Conservation (phyloP, 2,888 invertebrate species). For the Tinea semifulvella region DNA sequence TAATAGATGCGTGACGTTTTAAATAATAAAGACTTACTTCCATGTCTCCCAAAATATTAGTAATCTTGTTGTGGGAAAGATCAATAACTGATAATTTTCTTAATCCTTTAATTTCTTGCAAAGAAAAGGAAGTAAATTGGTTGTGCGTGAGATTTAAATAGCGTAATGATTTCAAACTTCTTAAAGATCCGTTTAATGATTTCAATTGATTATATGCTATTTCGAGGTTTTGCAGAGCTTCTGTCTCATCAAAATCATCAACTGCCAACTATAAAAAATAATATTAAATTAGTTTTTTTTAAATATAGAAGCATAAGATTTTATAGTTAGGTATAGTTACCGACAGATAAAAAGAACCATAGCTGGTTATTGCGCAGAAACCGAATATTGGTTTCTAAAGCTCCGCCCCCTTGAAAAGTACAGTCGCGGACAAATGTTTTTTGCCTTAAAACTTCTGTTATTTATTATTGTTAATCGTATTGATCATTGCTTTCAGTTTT, state of each 20-base stretch:
- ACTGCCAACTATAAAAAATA: constrained; percentile 67
- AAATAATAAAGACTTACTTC: constrained; percentile 59
- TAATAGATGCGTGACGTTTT: too few species aligned
- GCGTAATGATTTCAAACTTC: constrained; percentile 72
- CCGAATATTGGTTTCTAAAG: too few species aligned
- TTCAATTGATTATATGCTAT: constrained; percentile 77
- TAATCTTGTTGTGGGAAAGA: constrained; percentile 79
- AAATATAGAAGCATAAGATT: too few species aligned
- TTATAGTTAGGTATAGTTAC: too few species aligned
- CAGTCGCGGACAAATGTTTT: too few species aligned
- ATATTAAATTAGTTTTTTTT: background rate
- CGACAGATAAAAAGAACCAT: too few species aligned
- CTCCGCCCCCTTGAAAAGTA: too few species aligned
- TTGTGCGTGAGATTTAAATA: constrained; percentile 81
- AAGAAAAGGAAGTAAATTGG: constrained; percentile 77
- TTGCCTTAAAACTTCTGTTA: too few species aligned
- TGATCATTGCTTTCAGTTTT: too few species aligned
- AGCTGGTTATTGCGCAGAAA: too few species aligned
- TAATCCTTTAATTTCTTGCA: constrained; percentile 80
- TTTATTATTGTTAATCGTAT: too few species aligned
- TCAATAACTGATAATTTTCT: constrained; percentile 76
- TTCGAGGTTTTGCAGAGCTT: constrained; percentile 73
- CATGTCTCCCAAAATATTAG: constrained; percentile 70
- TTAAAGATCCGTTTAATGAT: constrained; percentile 76
- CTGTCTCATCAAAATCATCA: constrained; percentile 80